Percentiles rank a stretch among this genome's conserved stretches.
phyloP scores from a whole-genome alignment of 2,888 invertebrate species.

The Drosophila longiperda region DNA sequence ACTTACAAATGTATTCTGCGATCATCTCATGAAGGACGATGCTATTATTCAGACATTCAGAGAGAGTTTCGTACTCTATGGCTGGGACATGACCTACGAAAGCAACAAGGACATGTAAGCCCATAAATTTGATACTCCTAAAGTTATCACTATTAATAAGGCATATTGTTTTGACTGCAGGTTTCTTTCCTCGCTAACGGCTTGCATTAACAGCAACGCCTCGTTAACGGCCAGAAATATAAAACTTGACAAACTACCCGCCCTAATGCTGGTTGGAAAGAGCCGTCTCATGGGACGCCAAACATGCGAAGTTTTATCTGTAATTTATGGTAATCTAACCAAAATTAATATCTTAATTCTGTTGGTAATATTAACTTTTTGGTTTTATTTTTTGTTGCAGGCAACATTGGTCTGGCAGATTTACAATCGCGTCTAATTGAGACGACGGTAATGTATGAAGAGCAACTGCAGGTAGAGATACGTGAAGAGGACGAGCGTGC shows the following conservation, averaged over 20 bases:
- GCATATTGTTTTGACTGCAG: constrained; percentile 83
- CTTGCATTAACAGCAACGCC: constrained; percentile 92
- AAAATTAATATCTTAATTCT: background rate
- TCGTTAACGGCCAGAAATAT: constrained; percentile 94
- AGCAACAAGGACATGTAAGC: constrained; percentile 93
- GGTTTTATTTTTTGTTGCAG: constrained; percentile 49
- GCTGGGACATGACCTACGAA: constrained; percentile 97
- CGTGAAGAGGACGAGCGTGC: constrained; percentile 94
- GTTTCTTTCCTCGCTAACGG: constrained; percentile 90
- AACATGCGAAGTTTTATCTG: constrained; percentile 95
- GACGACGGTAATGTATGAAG: constrained; percentile 93
- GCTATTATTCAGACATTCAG: constrained; percentile 95
- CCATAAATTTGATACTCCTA: background rate
- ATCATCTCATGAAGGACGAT: constrained; percentile 95
- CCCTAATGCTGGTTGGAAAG: constrained; percentile 94
- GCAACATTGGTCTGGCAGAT: constrained; percentile 94
- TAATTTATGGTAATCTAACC: constrained; percentile 90
- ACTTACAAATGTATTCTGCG: constrained; percentile 98
- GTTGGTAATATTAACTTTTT: background rate
- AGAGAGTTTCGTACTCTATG: constrained; percentile 96
- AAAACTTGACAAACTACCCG: constrained; percentile 94
- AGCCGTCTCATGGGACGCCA: constrained; percentile 88
- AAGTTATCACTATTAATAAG: background rate
- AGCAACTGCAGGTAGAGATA: constrained; percentile 91
- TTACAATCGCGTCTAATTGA: constrained; percentile 94